These are phyloP conservation scores for Alectura lathami DNA, from an alignment of 2,113 vertebrate genomes.

Conservation along the genomic window DNA sequence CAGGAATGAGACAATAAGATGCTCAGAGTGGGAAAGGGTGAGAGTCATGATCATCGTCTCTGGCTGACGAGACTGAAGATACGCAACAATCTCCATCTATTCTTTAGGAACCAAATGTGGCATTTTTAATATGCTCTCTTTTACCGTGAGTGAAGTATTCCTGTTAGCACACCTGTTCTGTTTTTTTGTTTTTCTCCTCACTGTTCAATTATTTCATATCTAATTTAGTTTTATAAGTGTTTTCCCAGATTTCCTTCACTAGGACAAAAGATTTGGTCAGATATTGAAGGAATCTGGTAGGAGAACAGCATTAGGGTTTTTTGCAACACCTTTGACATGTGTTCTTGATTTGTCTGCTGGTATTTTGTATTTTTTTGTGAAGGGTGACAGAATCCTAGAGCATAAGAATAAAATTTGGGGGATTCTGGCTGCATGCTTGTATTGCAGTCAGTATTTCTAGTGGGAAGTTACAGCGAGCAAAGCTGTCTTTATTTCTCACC, in stretches of 20 bases:
- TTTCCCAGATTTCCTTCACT: not conserved
- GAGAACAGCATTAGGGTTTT: not conserved
- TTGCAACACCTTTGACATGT: not conserved
- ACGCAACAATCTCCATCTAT: not conserved
- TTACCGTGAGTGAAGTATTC: not conserved
- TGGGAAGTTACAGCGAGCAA: not conserved
- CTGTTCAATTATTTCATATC: not conserved
- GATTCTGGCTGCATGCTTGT: not conserved
- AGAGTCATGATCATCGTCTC: not conserved
- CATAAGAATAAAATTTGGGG: not conserved
- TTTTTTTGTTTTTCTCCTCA: not conserved
- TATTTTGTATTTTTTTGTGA: not conserved
- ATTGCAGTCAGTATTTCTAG: not conserved
- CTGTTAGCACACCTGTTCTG: not conserved
- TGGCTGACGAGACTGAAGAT: not conserved
- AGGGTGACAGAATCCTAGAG: not conserved
- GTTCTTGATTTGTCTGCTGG: not conserved
- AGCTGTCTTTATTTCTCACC: not conserved
- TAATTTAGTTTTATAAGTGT: not conserved
- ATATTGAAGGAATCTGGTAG: not conserved
- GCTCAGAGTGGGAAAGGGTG: not conserved
- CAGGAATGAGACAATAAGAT: not conserved
- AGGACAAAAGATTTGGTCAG: not conserved
- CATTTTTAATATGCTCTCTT: not conserved
- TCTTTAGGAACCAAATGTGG: not conserved